Percentiles rank a stretch among this genome's conserved stretches.
phyloP scores from a whole-genome alignment of 2,888 invertebrate species.

The Drosophila anceps region DNA sequence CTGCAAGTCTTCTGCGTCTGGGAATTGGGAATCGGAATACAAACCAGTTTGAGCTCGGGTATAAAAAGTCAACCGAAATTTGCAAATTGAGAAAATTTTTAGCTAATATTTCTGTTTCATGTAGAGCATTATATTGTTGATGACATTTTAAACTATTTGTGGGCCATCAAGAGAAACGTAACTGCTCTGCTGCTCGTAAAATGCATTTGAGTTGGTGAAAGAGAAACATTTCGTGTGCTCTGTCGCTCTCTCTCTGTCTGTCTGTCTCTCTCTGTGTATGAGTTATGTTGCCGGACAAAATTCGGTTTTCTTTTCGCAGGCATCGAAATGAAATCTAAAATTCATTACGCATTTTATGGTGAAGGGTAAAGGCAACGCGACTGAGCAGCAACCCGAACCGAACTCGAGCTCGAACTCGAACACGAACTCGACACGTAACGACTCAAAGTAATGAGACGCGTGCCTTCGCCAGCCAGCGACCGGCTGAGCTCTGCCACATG shows the following conservation, averaged over 20 bases:
- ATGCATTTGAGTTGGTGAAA: not conserved
- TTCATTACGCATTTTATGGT: conserved; percentile 78
- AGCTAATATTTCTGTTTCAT: not conserved
- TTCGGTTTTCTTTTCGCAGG: conserved; percentile 49
- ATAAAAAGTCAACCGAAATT: not conserved
- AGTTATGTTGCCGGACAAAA: conserved; percentile 56
- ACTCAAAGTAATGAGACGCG: conserved; percentile 73
- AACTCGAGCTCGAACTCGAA: conserved; percentile 2
- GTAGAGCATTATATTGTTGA: not conserved
- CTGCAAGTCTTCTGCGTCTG: not conserved
- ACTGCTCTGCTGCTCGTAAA: conserved; percentile 42
- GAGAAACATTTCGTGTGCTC: not conserved
- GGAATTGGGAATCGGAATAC: not conserved
- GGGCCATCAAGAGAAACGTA: conserved; percentile 41
- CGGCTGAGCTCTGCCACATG: conserved; percentile 63
- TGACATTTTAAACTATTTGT: conserved; percentile 59
- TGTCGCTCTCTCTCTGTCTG: not conserved
- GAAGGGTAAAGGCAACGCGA: not conserved
- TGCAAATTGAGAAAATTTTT: not conserved
- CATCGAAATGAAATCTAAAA: conserved; percentile 81
- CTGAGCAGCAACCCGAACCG: conserved; percentile 17
- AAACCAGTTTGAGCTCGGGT: too few relatives aligned
- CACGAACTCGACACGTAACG: conserved; percentile 59
- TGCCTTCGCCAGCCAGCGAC: conserved; percentile 51
- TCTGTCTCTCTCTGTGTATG: not conserved